Conservation (phyloP, 2,888 invertebrate genomes). For the Pollenia angustigena region DNA sequence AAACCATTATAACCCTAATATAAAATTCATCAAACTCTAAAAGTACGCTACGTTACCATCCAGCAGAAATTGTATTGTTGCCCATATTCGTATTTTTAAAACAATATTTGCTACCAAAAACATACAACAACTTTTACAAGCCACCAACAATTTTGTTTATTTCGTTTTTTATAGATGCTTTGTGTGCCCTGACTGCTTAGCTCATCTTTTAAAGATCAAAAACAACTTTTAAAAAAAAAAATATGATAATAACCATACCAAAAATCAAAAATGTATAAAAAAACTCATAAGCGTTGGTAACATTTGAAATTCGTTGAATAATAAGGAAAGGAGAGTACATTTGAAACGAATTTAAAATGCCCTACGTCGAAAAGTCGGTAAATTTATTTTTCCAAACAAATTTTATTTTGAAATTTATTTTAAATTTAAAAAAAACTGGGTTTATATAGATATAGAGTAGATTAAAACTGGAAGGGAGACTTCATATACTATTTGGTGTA, state of each 20-base stretch:
- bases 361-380: too few species aligned
- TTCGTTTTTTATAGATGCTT: not conserved
- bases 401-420: too few species aligned
- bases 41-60: not conserved
- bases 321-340: not conserved
- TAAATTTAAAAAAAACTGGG: too few species aligned
- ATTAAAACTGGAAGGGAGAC: too few species aligned
- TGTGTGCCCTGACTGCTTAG: not conserved
- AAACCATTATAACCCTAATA: not conserved
- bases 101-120: slow-evolving; percentile 18
- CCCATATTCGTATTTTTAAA: slow-evolving; percentile 32
- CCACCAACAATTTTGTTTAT: slow-evolving; percentile 33
- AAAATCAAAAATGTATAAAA: slow-evolving; percentile 31
- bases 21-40: not conserved
- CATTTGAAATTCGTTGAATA: slow-evolving; percentile 24
- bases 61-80: slow-evolving; percentile 16
- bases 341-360: not conserved
- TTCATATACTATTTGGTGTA: too few species aligned
- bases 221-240: slow-evolving; percentile 43
- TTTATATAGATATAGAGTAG: too few species aligned
- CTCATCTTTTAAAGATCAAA: slow-evolving; percentile 55
- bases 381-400: too few species aligned
- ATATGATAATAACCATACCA: slow-evolving; percentile 16
- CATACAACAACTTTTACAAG: slow-evolving; percentile 31
- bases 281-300: slow-evolving; percentile 19